A percentile compares a stretch with the other conserved stretches of the same genome.
Conservation (phyloP, 2,797 vertebrate species). For the Pyrocephalus nanus region DNA sequence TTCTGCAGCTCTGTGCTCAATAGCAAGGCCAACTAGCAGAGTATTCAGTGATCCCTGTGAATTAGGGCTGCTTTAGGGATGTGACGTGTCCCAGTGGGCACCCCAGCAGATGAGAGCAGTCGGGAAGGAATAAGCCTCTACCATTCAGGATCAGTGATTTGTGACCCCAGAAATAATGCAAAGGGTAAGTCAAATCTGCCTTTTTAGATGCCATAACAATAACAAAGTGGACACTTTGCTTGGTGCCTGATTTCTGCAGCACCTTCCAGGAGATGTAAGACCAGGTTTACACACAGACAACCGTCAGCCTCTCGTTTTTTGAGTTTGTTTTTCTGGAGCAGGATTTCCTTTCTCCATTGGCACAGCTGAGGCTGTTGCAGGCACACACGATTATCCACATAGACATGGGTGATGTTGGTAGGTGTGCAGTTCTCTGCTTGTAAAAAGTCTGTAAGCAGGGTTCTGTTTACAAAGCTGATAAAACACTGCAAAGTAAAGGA, state of each 20-base stretch:
- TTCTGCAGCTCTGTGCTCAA: not conserved
- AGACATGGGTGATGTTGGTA: rapidly evolving
- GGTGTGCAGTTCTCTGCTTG: not conserved
- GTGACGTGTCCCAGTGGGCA: rapidly evolving
- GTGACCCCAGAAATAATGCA: not conserved
- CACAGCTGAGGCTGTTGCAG: not conserved
- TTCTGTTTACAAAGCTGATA: not conserved
- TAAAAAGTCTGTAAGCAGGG: not conserved
- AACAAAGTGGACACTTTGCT: not conserved
- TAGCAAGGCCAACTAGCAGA: not conserved
- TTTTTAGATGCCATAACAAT: not conserved
- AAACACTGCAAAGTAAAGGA: not conserved
- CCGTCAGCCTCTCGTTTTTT: not conserved
- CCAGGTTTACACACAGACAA: not conserved
- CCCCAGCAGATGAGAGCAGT: not conserved
- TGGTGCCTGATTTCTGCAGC: not conserved
- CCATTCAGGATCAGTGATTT: not conserved
- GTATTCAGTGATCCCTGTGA: not conserved
- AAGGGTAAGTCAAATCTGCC: not conserved
- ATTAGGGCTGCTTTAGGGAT: not conserved
- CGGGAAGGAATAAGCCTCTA: not conserved
- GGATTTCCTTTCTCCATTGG: not conserved
- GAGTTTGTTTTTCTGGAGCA: not conserved
- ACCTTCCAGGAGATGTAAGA: not conserved
- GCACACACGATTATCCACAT: rapidly evolving